phyloP scores from a whole-genome alignment of 2,888 invertebrate genomes.

The Eremobia ochroleuca region DNA sequence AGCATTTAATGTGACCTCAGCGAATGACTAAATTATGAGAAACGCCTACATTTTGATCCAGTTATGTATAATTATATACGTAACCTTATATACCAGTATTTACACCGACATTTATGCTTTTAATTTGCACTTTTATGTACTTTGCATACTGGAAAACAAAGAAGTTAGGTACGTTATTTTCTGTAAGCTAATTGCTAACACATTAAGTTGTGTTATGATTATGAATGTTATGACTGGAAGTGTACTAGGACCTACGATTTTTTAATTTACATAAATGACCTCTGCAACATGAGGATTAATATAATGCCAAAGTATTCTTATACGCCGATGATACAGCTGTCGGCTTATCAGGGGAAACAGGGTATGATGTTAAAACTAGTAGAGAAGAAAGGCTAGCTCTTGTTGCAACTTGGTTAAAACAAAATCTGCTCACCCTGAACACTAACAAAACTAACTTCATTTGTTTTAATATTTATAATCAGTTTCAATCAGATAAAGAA shows the following conservation, averaged over 20 bases:
- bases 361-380: background rate
- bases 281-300: too few relatives aligned
- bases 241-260: too few relatives aligned
- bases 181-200: background rate
- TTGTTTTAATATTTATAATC: too few relatives aligned
- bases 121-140: constrained; percentile 45
- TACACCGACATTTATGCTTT: constrained; percentile 35
- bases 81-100: constrained; percentile 47
- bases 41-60: constrained; percentile 67
- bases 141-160: constrained; percentile 54
- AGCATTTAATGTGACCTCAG: constrained; percentile 44
- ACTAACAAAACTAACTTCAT: background rate
- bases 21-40: constrained; percentile 66
- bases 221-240: constrained; percentile 15
- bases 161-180: constrained; percentile 21
- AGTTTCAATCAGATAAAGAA: too few relatives aligned
- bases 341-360: background rate
- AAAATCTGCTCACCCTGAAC: background rate
- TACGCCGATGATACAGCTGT: background rate
- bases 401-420: background rate
- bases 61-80: constrained; percentile 63
- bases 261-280: too few relatives aligned
- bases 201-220: constrained; percentile 14
- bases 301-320: too few relatives aligned
- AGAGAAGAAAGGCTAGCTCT: background rate